phyloP scores from a whole-genome alignment of 2,888 invertebrate genomes.

The Nymphalis c-album region DNA sequence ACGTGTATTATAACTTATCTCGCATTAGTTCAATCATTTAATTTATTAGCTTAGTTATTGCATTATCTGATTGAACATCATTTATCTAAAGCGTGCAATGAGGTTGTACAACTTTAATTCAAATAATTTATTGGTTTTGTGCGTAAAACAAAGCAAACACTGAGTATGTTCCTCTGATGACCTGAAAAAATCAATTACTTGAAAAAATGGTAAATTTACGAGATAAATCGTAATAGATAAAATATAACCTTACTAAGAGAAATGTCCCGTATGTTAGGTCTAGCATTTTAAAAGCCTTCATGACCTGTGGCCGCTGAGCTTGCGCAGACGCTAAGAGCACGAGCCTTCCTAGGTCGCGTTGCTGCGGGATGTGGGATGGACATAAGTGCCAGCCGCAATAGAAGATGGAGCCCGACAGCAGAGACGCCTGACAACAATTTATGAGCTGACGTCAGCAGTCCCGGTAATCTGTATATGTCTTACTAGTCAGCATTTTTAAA shows the following conservation, averaged over 20 bases:
- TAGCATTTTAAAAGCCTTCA: slow-evolving; percentile 76
- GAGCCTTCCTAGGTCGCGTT: slow-evolving; percentile 51
- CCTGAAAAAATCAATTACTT: slow-evolving; percentile 50
- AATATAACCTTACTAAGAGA: slow-evolving; percentile 50
- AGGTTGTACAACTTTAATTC: background rate
- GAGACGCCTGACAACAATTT: slow-evolving; percentile 56
- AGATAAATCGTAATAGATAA: background rate
- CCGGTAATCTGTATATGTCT: too few relatives aligned
- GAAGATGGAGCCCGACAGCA: slow-evolving; percentile 66
- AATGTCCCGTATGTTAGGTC: slow-evolving; percentile 68
- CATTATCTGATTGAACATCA: too few relatives aligned
- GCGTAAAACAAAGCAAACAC: slow-evolving; percentile 69
- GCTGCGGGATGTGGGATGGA: slow-evolving; percentile 42
- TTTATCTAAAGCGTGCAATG: background rate
- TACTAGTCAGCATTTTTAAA: too few relatives aligned
- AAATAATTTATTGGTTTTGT: slow-evolving; percentile 44
- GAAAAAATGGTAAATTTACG: background rate
- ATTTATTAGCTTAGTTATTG: too few relatives aligned
- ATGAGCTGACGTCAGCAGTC: too few relatives aligned
- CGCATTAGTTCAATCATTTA: too few relatives aligned
- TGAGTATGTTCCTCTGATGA: slow-evolving; percentile 65
- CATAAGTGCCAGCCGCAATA: slow-evolving; percentile 70
- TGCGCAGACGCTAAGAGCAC: slow-evolving; percentile 61
- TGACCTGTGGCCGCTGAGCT: slow-evolving; percentile 65
- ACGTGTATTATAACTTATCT: too few relatives aligned